phyloP scores from a whole-genome alignment of 2,797 vertebrate species.

The Manis javanica region DNA sequence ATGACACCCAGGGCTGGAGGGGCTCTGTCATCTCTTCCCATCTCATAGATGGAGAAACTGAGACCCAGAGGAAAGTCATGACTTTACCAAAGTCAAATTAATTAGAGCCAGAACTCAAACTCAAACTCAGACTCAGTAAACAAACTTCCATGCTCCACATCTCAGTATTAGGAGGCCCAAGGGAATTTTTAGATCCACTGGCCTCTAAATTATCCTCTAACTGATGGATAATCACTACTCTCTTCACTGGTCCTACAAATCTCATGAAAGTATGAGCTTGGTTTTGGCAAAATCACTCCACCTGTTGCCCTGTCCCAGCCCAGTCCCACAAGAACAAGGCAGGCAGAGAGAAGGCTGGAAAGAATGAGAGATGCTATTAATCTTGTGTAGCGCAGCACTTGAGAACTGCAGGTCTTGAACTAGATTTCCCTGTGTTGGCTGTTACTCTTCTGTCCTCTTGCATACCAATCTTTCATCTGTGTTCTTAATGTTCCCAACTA shows the following conservation, averaged over 20 bases:
- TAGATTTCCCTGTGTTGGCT: constrained; percentile 54
- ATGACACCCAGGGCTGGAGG: neutral
- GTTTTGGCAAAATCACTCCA: constrained; percentile 50
- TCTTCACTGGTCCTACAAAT: constrained; percentile 14
- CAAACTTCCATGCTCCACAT: neutral
- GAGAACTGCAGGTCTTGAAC: constrained; percentile 74
- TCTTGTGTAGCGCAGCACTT: constrained; percentile 73
- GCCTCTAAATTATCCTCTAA: neutral
- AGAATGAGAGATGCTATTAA: constrained; percentile 73
- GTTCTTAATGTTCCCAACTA: constrained; percentile 70
- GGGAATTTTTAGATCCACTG: neutral
- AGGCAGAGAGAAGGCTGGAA: constrained; percentile 39
- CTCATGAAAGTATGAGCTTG: constrained; percentile 37
- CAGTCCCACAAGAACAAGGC: constrained; percentile 51
- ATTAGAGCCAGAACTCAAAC: neutral
- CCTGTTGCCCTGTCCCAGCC: constrained; percentile 65
- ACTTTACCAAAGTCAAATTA: neutral
- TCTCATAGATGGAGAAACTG: neutral
- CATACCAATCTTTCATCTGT: constrained; percentile 78
- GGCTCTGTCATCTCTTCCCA: neutral
- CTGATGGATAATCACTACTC: neutral
- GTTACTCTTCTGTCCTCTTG: constrained; percentile 73
- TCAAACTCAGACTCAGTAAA: neutral
- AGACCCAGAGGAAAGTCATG: neutral
- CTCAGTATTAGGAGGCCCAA: neutral